Evolutionary conservation across 2,113 vertebrate genomes (phyloP).

Genomic region (Asarcornis scutulata): DNA sequence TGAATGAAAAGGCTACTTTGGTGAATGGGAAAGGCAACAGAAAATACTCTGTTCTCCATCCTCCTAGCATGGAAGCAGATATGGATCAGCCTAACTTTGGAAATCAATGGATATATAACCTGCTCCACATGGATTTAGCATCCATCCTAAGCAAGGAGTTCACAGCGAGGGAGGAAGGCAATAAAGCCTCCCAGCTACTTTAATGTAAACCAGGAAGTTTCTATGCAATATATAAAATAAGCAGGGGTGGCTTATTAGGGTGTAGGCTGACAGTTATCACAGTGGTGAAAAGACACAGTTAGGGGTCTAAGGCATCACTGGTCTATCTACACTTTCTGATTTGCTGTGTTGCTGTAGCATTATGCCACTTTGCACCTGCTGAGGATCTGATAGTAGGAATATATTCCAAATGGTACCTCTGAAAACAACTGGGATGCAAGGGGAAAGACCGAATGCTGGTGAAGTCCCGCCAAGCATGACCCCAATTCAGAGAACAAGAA

Average conservation of each 20-base stretch:
- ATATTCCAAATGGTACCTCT: background rate
- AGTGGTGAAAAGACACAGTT: background rate
- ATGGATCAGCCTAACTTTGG: rapidly evolving
- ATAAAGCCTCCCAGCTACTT: background rate
- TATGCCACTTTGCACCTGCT: background rate
- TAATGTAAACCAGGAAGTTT: background rate
- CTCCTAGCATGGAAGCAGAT: background rate
- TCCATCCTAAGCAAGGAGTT: background rate
- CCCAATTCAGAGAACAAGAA: background rate
- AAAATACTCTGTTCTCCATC: background rate
- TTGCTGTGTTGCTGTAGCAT: background rate
- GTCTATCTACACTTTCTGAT: background rate
- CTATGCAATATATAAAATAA: background rate
- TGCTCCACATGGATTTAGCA: background rate
- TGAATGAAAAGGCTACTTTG: background rate
- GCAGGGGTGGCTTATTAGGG: background rate
- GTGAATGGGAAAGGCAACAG: background rate
- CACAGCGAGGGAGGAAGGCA: background rate
- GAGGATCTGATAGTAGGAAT: background rate
- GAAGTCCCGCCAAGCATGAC: background rate
- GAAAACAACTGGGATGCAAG: background rate
- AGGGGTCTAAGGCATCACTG: background rate
- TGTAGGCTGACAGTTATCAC: background rate
- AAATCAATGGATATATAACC: background rate
- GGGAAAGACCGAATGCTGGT: rapidly evolving